Evolutionary conservation across 2,113 vertebrate genomes (phyloP).

Genomic region (Istiophorus platypterus): DNA sequence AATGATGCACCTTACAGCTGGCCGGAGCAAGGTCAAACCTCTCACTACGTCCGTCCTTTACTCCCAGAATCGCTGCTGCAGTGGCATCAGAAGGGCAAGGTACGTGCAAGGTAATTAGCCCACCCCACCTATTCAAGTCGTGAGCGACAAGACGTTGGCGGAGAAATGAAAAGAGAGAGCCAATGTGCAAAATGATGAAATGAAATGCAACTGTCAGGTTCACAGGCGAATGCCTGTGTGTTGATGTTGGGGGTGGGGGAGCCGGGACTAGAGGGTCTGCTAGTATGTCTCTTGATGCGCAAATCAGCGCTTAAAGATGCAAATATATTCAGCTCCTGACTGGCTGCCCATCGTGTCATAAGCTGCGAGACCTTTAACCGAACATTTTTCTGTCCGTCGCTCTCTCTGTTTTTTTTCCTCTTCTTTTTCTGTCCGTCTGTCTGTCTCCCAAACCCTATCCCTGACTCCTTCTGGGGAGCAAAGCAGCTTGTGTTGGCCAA

Average conservation of each 20-base stretch:
- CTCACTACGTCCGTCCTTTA: conserved; percentile 57
- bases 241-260: conserved; percentile 2
- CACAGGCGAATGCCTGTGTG: conserved; percentile 19
- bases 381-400: conserved; percentile 46
- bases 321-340: conserved; percentile 69
- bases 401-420: neutral
- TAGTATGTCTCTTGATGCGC: conserved; percentile 53
- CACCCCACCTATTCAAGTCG: conserved; percentile 14
- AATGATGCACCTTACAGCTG: conserved; percentile 54
- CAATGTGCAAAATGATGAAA: conserved; percentile 65
- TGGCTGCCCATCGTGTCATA: conserved; percentile 67
- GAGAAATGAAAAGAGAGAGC: conserved; percentile 21
- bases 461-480: conserved; percentile 58
- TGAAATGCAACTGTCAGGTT: conserved; percentile 68
- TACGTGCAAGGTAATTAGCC: conserved; percentile 47
- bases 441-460: conserved; percentile 58
- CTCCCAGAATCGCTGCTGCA: conserved; percentile 56
- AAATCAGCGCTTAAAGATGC: conserved; percentile 61
- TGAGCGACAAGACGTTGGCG: conserved; percentile 17
- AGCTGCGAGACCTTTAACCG: conserved; percentile 41
- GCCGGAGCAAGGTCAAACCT: conserved; percentile 65
- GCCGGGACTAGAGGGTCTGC: conserved; percentile 19
- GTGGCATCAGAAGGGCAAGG: conserved; percentile 63
- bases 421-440: neutral
- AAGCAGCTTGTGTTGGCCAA: conserved; percentile 66